phyloP scores from a whole-genome alignment of 2,888 invertebrate genomes.

The Ochropleura plecta region DNA sequence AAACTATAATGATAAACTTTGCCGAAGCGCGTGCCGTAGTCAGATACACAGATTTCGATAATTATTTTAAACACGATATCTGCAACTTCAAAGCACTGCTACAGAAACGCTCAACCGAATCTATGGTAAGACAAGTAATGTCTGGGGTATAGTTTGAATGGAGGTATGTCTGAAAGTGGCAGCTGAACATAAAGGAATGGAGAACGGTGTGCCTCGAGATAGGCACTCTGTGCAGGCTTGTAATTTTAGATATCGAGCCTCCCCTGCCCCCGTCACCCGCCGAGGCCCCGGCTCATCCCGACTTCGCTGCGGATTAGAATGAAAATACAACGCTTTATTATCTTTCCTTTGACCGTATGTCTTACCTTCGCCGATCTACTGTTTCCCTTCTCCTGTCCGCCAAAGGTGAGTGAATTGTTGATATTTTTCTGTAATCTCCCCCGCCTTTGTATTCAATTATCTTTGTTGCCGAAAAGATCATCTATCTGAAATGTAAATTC shows the following conservation, averaged over 20 bases:
- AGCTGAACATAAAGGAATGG: slow-evolving; percentile 87
- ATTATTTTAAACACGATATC: slow-evolving; percentile 67
- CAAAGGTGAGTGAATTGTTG: slow-evolving; percentile 79
- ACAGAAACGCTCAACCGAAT: slow-evolving; percentile 74
- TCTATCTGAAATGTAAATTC: slow-evolving; percentile 63
- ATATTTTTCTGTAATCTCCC: slow-evolving; percentile 73
- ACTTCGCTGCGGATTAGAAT: slow-evolving; percentile 85
- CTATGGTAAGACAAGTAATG: slow-evolving; percentile 81
- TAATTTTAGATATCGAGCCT: slow-evolving; percentile 89
- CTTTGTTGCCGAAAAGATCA: slow-evolving; percentile 64
- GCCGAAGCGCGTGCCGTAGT: slow-evolving; percentile 21
- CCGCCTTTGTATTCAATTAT: slow-evolving; percentile 75
- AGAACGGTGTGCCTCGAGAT: slow-evolving; percentile 84
- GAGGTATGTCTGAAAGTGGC: slow-evolving; percentile 86
- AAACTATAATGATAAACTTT: neutral
- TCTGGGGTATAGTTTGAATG: slow-evolving; percentile 84
- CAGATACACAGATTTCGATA: slow-evolving; percentile 37
- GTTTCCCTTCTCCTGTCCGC: slow-evolving; percentile 73
- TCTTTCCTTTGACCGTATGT: slow-evolving; percentile 88
- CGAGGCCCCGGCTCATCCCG: slow-evolving; percentile 79
- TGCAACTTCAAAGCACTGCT: slow-evolving; percentile 66
- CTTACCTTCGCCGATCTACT: slow-evolving; percentile 81
- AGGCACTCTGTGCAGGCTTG: slow-evolving; percentile 87
- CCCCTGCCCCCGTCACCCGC: slow-evolving; percentile 75
- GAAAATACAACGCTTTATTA: slow-evolving; percentile 89